Conservation (phyloP, 2,888 invertebrate species). For the Andrena marginata region DNA sequence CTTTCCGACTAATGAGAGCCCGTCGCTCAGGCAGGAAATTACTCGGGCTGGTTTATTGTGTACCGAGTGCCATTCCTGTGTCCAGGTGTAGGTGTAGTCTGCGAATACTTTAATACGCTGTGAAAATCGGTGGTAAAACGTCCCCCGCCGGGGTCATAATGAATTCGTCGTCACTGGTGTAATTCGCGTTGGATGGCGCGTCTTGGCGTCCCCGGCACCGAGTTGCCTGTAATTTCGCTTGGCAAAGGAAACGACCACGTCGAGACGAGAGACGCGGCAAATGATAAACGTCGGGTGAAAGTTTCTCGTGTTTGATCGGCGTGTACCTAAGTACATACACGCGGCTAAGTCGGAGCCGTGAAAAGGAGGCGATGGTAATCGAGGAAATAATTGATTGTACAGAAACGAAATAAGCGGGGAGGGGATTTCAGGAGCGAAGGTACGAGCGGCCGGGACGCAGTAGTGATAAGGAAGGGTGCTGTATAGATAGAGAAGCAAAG, state of each 20-base stretch:
- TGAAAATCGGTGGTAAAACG: slow-evolving; percentile 21
- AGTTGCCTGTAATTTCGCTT: neutral
- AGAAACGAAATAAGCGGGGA: neutral
- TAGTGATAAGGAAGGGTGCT: slow-evolving; percentile 49
- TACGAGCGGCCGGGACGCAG: slow-evolving; percentile 10
- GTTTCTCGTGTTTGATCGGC: neutral
- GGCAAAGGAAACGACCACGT: neutral
- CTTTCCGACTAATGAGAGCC: slow-evolving; percentile 76
- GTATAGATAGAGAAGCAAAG: slow-evolving; percentile 47
- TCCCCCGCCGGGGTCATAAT: neutral
- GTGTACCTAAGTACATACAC: too few species aligned
- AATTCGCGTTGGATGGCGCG: neutral
- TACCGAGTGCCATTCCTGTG: slow-evolving; percentile 69
- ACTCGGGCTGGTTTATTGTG: slow-evolving; percentile 81
- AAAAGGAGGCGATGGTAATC: neutral
- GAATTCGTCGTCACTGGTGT: neutral
- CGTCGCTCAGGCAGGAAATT: slow-evolving; percentile 81
- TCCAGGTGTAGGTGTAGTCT: slow-evolving; percentile 45
- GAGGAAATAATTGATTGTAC: slow-evolving; percentile 21
- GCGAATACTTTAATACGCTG: slow-evolving; percentile 32
- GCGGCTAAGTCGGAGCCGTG: neutral
- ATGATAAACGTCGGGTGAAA: slow-evolving; percentile 6
- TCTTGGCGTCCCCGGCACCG: neutral
- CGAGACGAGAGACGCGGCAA: neutral
- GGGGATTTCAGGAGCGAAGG: neutral